A percentile compares a stretch with the other conserved stretches of the same genome.
phyloP scores from a whole-genome alignment of 2,888 invertebrate species.

The Lasioglossum pauxillum region DNA sequence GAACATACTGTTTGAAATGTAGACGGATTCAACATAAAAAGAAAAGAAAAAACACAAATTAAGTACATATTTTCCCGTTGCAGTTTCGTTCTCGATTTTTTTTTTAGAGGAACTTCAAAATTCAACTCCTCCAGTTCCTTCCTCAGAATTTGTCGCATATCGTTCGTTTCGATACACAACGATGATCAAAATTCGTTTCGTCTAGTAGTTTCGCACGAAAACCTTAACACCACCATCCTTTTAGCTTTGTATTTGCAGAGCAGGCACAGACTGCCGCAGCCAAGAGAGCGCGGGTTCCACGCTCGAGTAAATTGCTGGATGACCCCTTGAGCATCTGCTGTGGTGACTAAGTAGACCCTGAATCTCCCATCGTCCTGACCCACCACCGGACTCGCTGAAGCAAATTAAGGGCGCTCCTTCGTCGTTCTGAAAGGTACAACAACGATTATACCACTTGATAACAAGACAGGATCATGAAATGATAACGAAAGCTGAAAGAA shows the following conservation, averaged over 20 bases:
- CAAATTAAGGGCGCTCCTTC: slow-evolving; percentile 89
- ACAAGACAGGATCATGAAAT: background rate
- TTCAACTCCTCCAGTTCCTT: slow-evolving; percentile 17
- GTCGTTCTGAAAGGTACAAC: slow-evolving; percentile 85
- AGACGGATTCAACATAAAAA: slow-evolving; percentile 36
- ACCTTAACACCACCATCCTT: slow-evolving; percentile 26
- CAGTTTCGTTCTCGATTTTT: slow-evolving; percentile 5
- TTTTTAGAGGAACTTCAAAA: slow-evolving; percentile 34
- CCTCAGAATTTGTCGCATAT: slow-evolving; percentile 14
- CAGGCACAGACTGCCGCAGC: slow-evolving; percentile 81
- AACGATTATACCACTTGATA: background rate
- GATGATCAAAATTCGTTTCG: slow-evolving; percentile 20
- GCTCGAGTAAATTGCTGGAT: slow-evolving; percentile 86
- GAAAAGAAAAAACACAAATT: slow-evolving; percentile 27
- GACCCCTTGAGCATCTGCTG: slow-evolving; percentile 87
- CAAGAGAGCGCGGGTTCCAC: slow-evolving; percentile 80
- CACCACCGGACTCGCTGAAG: slow-evolving; percentile 85
- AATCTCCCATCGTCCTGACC: slow-evolving; percentile 86
- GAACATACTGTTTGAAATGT: slow-evolving; percentile 56
- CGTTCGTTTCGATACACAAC: slow-evolving; percentile 9
- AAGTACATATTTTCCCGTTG: slow-evolving; percentile 35
- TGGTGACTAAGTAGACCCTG: slow-evolving; percentile 87
- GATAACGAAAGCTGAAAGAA: no score
- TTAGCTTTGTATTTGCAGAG: slow-evolving; percentile 78
- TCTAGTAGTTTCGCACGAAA: slow-evolving; percentile 4